Conservation (phyloP, 2,797 vertebrate genomes). For the Spinibarbus caldwelli region DNA sequence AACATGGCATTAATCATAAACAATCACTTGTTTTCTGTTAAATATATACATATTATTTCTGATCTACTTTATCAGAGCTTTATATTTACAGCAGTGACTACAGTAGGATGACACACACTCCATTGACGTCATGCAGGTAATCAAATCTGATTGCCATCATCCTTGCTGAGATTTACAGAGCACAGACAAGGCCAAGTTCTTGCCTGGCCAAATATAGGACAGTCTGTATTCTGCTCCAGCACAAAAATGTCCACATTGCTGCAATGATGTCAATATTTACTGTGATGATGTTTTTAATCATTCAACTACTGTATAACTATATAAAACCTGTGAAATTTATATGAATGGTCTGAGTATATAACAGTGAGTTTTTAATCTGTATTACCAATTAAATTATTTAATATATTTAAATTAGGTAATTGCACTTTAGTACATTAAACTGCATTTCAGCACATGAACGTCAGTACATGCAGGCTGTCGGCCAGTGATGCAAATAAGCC, state of each 20-base stretch:
- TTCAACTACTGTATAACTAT: neutral
- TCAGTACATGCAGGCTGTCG: slow-evolving; percentile 24
- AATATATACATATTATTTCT: neutral
- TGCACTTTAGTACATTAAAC: neutral
- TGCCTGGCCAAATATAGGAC: neutral
- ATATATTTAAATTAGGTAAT: neutral
- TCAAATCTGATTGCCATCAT: slow-evolving; percentile 22
- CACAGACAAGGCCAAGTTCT: neutral
- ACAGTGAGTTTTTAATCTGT: neutral
- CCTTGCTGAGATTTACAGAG: slow-evolving; percentile 15
- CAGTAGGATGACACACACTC: neutral
- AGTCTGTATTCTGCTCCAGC: neutral
- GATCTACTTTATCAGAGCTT: neutral
- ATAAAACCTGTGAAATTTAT: neutral
- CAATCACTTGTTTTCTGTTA: slow-evolving; percentile 20
- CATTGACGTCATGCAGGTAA: slow-evolving; percentile 13
- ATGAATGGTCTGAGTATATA: neutral
- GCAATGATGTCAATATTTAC: neutral
- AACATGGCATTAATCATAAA: slow-evolving; percentile 40
- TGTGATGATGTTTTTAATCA: neutral
- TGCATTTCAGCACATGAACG: neutral
- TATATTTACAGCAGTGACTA: neutral
- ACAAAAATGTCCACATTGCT: neutral
- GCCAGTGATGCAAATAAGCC: slow-evolving; percentile 35
- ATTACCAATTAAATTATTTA: neutral